Percentiles rank a stretch among this genome's conserved stretches.
phyloP scores from a whole-genome alignment of 2,797 vertebrate genomes.

The Epinephelus malabaricus region DNA sequence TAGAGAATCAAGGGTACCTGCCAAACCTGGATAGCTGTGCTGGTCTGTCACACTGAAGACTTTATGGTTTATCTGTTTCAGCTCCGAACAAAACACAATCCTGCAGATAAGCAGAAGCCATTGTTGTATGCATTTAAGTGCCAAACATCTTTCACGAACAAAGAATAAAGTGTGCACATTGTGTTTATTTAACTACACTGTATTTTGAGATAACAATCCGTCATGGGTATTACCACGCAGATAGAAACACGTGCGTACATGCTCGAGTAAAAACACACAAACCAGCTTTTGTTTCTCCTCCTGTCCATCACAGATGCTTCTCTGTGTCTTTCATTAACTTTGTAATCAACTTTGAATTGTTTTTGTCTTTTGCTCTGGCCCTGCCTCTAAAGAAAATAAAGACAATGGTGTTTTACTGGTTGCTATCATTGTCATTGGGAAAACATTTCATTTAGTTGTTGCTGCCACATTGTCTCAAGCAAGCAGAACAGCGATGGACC shows the following conservation, averaged over 20 bases:
- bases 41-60: slow-evolving; percentile 32
- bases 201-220: slow-evolving; percentile 45
- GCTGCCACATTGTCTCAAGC: slow-evolving; percentile 51
- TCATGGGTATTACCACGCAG: slow-evolving; percentile 33
- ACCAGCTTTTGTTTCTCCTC: slow-evolving; percentile 27
- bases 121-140: slow-evolving; percentile 6
- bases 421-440: slow-evolving; percentile 42
- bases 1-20: slow-evolving; percentile 35
- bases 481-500: slow-evolving; percentile 41
- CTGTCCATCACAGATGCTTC: slow-evolving; percentile 15
- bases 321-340: slow-evolving; percentile 14
- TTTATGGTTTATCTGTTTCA: slow-evolving; percentile 43
- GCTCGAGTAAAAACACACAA: slow-evolving; percentile 22
- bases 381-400: slow-evolving; percentile 8
- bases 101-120: slow-evolving; percentile 17
- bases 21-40: slow-evolving; percentile 55
- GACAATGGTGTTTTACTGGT: slow-evolving; percentile 4
- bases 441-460: slow-evolving; percentile 59
- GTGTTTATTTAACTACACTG: slow-evolving; percentile 25
- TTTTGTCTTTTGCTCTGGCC: slow-evolving; percentile 12
- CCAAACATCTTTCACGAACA: slow-evolving; percentile 35
- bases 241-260: slow-evolving; percentile 10
- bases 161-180: slow-evolving; percentile 14
- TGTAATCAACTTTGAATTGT: neutral
- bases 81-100: slow-evolving; percentile 17